Percentiles rank a stretch among this genome's conserved stretches.
These are phyloP conservation scores for Macrotrachela quadricornifera DNA, from an alignment of 1,140 invertebrate genomes.

Conservation along the genomic window DNA sequence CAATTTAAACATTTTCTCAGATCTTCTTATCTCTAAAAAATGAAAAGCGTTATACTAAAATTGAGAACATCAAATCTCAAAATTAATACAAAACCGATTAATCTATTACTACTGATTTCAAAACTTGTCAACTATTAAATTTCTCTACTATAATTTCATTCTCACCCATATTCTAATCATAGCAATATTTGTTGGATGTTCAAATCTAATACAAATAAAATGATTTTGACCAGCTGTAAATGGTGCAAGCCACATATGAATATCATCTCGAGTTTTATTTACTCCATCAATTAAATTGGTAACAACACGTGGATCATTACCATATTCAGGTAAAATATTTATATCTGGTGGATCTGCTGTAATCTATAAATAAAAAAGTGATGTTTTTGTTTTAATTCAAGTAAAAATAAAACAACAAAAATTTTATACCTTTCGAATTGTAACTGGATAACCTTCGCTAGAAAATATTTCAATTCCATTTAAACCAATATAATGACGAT, in stretches of 20 bases:
- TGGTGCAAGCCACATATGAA: slow-evolving; percentile 49
- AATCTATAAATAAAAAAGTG: slow-evolving; percentile 20
- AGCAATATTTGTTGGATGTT: slow-evolving; percentile 37
- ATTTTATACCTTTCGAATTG: slow-evolving; percentile 14
- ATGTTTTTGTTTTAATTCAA: no score
- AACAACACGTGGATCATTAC: slow-evolving; percentile 37
- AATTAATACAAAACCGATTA: no score
- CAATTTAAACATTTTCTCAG: no score
- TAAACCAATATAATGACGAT: slow-evolving; percentile 52
- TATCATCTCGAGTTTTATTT: slow-evolving; percentile 49
- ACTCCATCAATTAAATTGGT: slow-evolving; percentile 46
- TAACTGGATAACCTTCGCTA: slow-evolving; percentile 35
- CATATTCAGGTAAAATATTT: slow-evolving; percentile 38
- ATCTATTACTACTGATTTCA: no score
- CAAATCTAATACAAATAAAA: slow-evolving; percentile 39
- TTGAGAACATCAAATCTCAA: no score
- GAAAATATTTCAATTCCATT: slow-evolving; percentile 58
- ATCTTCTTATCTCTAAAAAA: no score
- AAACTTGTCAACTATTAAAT: no score
- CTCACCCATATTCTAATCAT: slow-evolving; percentile 55
- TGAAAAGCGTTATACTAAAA: no score
- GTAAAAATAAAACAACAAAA: no score
- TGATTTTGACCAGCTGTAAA: slow-evolving; percentile 38
- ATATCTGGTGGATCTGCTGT: slow-evolving; percentile 38
- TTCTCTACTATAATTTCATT: slow-evolving; percentile 4